These are phyloP conservation scores for Carassius gibelio DNA, from an alignment of 2,113 vertebrate species.

Conservation along the genomic window DNA sequence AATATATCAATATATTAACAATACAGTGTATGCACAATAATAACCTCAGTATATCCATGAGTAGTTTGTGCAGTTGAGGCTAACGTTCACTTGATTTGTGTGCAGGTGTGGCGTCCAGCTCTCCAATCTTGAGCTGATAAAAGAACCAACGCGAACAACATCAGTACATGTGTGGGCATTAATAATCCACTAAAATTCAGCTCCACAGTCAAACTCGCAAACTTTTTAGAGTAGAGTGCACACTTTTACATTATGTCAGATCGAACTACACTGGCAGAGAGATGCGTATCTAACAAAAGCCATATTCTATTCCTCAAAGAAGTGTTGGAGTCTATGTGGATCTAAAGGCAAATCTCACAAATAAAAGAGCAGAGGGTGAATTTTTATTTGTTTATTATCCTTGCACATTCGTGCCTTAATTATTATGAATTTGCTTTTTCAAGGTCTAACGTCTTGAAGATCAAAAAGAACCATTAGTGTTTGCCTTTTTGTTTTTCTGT, in stretches of 20 bases:
- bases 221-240: not conserved
- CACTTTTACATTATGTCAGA: not conserved
- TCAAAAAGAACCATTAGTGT: not conserved
- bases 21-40: not conserved
- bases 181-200: conserved; percentile 20
- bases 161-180: not conserved
- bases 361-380: not conserved
- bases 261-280: not conserved
- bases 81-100: conserved; percentile 27
- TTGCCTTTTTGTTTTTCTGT: not conserved
- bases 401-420: not conserved
- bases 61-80: conserved; percentile 17
- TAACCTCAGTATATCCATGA: not conserved
- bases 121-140: conserved; percentile 7
- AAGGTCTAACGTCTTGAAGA: not conserved
- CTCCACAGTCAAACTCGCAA: not conserved
- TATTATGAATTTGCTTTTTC: not conserved
- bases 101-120: not conserved
- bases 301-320: not conserved
- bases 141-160: not conserved
- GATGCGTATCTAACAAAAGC: not conserved
- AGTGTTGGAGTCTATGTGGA: not conserved
- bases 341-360: not conserved
- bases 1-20: not conserved
- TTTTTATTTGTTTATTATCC: conserved; percentile 1